Base-by-base conservation (phyloP, 2,888 invertebrate species). In the Trichogramma dendrolimi region DNA sequence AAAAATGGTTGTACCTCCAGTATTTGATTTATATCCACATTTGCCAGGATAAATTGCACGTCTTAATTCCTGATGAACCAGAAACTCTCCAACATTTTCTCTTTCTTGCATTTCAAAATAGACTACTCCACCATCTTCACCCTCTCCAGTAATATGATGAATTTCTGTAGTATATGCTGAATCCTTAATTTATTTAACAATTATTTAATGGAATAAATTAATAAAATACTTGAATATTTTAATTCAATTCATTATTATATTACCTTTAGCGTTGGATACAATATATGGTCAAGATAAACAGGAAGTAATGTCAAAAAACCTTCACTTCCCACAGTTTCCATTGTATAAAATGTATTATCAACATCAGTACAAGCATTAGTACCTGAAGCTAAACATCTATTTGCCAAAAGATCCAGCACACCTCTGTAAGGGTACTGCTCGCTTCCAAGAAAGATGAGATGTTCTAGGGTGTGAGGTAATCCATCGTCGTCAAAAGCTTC, bases 41-140 rank as follows among this genome's bases (percentile, higher is more conserved):
- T 85, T 83, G 38, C 87, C 87, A 0, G 94, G 92, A 77, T 94
- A 96, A 76, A 92, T 85, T 4, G 85, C 84, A 66, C 87, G 81
- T 27, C 85, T 76, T 75, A 93, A 79, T 68, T 84, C 84, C 60
- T 86, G 78, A 69, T 88, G 84, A 64, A 88, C 84, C 64, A 88
- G 81, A 62, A 86, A 86, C 73, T 91, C 90, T 4, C 90, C 89
- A n/a, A 84, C 85, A 77, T 92, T 93, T 77, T 94, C 94, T 42
- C 86, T 77, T 0, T 89, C 92, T 79, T 94, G 94, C 91, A 95
- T 94, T 82, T 96, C 96, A 78, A 92, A 93, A 77, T 96, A 96
- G n/a, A 96, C 94, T 10, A 96, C 93, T 14, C 96, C 96, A 8
- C 90, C 93, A 82, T 96, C 90, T 68, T 91, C 88, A 0, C 95